Base-by-base conservation (phyloP, 2,888 invertebrate genomes). In the Melinopterus prodromus region DNA sequence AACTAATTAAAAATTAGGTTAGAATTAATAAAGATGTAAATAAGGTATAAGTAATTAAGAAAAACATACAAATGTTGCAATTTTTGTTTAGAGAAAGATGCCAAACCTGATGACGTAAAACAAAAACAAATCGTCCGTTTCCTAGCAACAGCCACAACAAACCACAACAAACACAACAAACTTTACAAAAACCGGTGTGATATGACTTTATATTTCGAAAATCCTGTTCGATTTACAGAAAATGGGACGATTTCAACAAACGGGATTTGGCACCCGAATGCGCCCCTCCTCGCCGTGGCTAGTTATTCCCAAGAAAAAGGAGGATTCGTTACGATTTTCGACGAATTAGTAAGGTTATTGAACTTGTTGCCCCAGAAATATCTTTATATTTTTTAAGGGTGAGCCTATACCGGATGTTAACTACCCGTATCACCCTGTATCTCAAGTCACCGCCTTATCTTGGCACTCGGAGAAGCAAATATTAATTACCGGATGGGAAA, bases 401-500 rank as follows among this genome's bases (percentile, higher is more conserved):
- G 93, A 94, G 86, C 92, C 94, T 12, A 89, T 96, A 80, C 92
- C 93, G 83, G 95, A 95, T 85, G 92, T 96, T 70, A 94, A 94
- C 78, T 94, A 94, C 89, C 94, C 96, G 1, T 92, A 93, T 72
- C 93, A 96, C 85, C 89, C 94, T 35, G 93, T 94, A 15, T 95
- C 95, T 77, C 96, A 96, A 91, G 95, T 95, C 0, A 95, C 96
- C 15, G 93, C 95, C 1, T 88, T 97, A 69, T 92, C 93, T 3
- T 99, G 99, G 98, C 98, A 99, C 89, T 98, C 98, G 0, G 93
- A 93, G 77, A 93, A 94, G 86, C 93, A 94, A 79, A 91, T 97
- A 80, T 89, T 99, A 77, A 95, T 95, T 1, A 95, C 95, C 71
- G 97, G 97, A 5, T 98, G 98, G 97, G 97, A 98, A 90, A 97